A percentile compares a stretch with the other conserved stretches of the same genome.
Conservation (phyloP, 2,888 invertebrate species). For the Hirtodrosophila alboralis region DNA sequence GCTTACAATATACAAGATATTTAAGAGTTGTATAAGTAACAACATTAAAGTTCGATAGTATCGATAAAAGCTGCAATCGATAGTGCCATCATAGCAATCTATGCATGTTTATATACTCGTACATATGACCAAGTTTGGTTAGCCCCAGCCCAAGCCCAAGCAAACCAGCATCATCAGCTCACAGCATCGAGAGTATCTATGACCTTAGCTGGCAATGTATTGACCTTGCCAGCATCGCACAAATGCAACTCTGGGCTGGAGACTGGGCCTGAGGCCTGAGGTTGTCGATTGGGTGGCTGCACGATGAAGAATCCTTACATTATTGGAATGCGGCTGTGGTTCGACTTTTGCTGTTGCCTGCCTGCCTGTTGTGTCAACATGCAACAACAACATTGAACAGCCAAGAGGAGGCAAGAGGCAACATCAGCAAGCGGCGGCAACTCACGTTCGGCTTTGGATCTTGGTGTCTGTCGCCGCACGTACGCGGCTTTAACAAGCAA, state of each 20-base stretch:
- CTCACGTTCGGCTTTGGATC: conserved; percentile 39
- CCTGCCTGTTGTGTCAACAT: conserved; percentile 43
- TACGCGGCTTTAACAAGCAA: conserved; percentile 74
- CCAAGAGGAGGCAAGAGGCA: conserved; percentile 14
- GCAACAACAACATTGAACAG: conserved; percentile 21
- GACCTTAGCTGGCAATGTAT: conserved; percentile 53
- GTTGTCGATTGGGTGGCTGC: conserved; percentile 55
- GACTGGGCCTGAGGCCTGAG: conserved; percentile 7
- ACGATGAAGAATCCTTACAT: conserved; percentile 69
- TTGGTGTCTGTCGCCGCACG: conserved; percentile 73
- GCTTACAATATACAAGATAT: no score
- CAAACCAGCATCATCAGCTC: conserved; percentile 4
- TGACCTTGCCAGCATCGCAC: conserved; percentile 36
- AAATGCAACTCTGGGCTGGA: conserved; percentile 5
- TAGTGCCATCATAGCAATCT: neutral
- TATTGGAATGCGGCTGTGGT: conserved; percentile 74
- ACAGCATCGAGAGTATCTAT: conserved; percentile 27
- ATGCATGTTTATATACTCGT: no score
- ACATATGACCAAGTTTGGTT: conserved; percentile 19
- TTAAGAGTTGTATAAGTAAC: no score
- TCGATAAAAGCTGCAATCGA: neutral
- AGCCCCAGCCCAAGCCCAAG: no score
- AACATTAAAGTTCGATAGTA: no score
- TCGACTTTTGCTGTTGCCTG: conserved; percentile 33
- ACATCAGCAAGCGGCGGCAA: no score